Base-by-base conservation (phyloP, 2,888 invertebrate genomes). In the Sphecodes monilicornis region DNA sequence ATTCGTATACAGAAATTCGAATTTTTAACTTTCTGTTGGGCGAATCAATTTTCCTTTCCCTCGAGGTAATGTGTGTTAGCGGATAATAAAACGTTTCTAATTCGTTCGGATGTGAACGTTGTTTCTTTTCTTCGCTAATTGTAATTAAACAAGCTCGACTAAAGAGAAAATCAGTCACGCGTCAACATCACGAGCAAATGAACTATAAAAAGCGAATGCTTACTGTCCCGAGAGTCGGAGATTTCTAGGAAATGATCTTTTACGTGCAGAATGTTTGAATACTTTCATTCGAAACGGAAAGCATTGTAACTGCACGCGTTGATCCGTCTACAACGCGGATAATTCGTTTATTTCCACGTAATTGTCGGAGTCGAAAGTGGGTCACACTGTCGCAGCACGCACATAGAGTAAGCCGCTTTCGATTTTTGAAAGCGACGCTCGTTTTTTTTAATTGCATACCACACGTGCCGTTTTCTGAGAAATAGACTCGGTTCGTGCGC, bases 401-500 rank as follows among this genome's bases (percentile, higher is more conserved):
- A 16, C 66, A 13, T 74, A 68, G 22, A 32, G 16, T 36, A 46
- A 10, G 26, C 8, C 64, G 77, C 71, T 77, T 77, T 77, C 80
- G 29, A 71, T 50, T 80, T 80, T 70, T 77, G 26, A 68, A 46
- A 81, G 68, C 39, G 22, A n/a, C 26, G 22, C 36, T 66, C 4
- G 10, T 10, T 57, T 26, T 72, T 73, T 54, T 73, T n/a, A 73
- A 43, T 66, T 69, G 6, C 72, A 68, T 13, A 69, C 71, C 68
- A 36, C 64, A 57, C 43, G 26, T 22, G 43, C 64, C 68, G 39
- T 39, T 32, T 32, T 41, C 46, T 50, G 76, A 50, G 64, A 54
- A 77, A 64, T 60, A 70, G 60, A 69, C 70, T 70, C 60, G 72
- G 74, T 54, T 85, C 39, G 77, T 60, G 74, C 71, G 72, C 78